Base-by-base conservation (phyloP, 2,797 vertebrate species). In the Onychomys torridus region DNA sequence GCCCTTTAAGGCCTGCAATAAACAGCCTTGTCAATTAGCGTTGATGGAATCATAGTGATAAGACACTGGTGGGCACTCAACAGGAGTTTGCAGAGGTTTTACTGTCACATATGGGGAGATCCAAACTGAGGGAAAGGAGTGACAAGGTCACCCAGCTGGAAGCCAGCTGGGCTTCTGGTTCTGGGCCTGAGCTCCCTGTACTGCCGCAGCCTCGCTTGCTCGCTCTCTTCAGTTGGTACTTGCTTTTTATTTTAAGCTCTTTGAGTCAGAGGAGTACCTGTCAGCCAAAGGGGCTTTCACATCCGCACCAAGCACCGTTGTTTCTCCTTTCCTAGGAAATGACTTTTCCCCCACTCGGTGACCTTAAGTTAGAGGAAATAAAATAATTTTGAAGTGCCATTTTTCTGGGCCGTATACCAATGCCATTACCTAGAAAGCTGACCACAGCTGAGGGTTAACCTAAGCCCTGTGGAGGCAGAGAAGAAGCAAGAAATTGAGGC, bases 1-100 rank as follows among this genome's bases (percentile, higher is more conserved):
- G 67, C 78, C 75, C 37, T 83, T 93, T 92, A 93, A 89, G 83
- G 76, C 90, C 85, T 93, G 65, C 75, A 75, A 89, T 93, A 96
- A 96, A 90, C 86, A 67, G 57, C 69, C 75, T 43, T 89, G 84
- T 95, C 91, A 91, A 83, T 98, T 96, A 94, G 92, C 82, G 94
- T 90, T 59, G 76, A 91, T 94, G 94, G 65, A 92, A 93, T 91
- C 59, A 37, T 17, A 73, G 90, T 86, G 85, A 89, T 86, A 43
- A 95, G 95, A 89, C 27, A 89, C 75, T 61, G 77, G 32, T 32
- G 27, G 29, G 21, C 61, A 25, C 52, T 40, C 37, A 71, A 79
- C 52, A 77, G 91, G 85, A 16, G 92, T 89, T 78, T 93, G 75
- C 86, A 96, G n/a, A 73, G 27, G 40, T 29, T 86, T 92, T 89